A percentile compares a stretch with the other conserved stretches of the same genome.
Conservation (phyloP, 2,113 vertebrate genomes). For the Cettia cetti region DNA sequence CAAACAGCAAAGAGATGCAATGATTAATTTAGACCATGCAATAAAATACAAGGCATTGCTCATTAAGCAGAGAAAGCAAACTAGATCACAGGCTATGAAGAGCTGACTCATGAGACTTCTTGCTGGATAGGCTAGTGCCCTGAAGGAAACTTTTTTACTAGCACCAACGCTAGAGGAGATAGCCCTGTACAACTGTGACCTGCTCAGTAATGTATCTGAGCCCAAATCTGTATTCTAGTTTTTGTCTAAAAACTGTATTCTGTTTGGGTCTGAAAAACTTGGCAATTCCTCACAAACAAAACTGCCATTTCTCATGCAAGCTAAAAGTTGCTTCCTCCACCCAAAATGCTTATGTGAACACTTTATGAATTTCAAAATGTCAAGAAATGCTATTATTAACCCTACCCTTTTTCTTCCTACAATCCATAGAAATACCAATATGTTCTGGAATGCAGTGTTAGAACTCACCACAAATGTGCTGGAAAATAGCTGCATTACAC, state of each 20-base stretch:
- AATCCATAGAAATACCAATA: not conserved
- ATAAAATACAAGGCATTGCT: not conserved
- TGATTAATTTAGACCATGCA: not conserved
- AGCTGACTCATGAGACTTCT: not conserved
- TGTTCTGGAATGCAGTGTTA: not conserved
- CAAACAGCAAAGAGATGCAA: not conserved
- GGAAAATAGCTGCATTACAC: slow-evolving; percentile 91
- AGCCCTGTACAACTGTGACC: not conserved
- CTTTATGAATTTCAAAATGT: not conserved
- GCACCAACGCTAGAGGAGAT: not conserved
- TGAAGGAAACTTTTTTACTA: not conserved
- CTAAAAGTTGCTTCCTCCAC: not conserved
- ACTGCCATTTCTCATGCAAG: not conserved
- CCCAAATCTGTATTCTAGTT: not conserved
- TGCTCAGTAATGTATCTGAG: not conserved
- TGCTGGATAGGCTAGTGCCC: not conserved
- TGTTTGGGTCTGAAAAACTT: not conserved
- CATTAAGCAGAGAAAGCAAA: not conserved
- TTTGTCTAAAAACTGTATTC: not conserved
- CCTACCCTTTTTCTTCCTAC: not conserved
- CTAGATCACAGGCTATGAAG: not conserved
- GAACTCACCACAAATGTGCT: slow-evolving; percentile 92
- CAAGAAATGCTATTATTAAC: not conserved
- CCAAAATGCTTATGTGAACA: not conserved
- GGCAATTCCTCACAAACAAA: not conserved